Conservation (phyloP, 2,888 invertebrate species). For the Pollenia griseotomentosa region DNA sequence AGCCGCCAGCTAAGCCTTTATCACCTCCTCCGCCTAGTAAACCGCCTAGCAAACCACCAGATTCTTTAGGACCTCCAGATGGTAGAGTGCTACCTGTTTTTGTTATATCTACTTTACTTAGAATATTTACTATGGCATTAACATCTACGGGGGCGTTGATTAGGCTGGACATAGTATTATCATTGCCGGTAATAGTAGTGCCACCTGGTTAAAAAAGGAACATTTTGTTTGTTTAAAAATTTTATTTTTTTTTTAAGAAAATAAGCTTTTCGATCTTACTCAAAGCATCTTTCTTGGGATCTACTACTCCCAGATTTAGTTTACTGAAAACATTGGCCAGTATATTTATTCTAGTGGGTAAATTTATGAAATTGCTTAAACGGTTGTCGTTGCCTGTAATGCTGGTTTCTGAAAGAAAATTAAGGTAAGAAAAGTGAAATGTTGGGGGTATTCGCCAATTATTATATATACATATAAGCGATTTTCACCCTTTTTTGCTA, state of each 20-base stretch:
- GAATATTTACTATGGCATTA: conserved; percentile 48
- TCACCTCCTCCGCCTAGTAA: conserved; percentile 9
- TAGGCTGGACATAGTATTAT: conserved; percentile 33
- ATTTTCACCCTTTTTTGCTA: no score
- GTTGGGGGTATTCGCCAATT: no score
- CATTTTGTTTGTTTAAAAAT: neutral
- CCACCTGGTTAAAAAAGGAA: neutral
- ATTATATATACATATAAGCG: no score
- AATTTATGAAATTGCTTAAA: conserved; percentile 40
- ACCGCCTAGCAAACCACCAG: neutral
- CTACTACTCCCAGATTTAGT: conserved; percentile 29
- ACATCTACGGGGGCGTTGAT: conserved; percentile 36
- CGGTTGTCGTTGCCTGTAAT: conserved; percentile 41
- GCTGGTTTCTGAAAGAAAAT: conserved; percentile 12
- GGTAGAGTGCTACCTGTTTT: neutral
- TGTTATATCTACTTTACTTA: conserved; percentile 35
- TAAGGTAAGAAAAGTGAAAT: neutral
- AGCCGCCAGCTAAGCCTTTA: conserved; percentile 4
- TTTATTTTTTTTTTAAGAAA: no score
- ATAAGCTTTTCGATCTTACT: neutral
- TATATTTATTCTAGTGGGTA: conserved; percentile 23
- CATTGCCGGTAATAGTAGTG: conserved; percentile 49
- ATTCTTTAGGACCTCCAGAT: neutral
- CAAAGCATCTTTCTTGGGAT: neutral
- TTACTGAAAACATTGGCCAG: conserved; percentile 53